Conservation (phyloP, 2,888 invertebrate genomes). For the Bembecia ichneumoniformis region DNA sequence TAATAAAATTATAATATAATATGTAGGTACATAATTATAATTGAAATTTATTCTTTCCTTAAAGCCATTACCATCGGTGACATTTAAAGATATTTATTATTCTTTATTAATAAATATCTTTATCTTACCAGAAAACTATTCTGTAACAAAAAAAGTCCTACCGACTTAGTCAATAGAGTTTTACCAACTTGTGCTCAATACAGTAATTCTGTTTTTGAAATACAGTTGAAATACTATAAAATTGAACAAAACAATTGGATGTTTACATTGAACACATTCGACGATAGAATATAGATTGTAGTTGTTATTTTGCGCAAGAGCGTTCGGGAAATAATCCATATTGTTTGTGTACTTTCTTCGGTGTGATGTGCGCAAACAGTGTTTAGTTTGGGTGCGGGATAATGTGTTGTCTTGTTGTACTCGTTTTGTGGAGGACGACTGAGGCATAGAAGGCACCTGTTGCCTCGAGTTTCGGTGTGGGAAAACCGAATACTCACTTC, state of each 20-base stretch:
- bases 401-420: constrained; percentile 41
- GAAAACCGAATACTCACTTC: constrained; percentile 51
- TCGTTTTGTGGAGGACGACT: constrained; percentile 3
- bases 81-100: no score
- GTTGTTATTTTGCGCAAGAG: neutral
- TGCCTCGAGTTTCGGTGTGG: constrained; percentile 45
- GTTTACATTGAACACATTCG: neutral
- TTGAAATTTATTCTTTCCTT: no score
- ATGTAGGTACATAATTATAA: no score
- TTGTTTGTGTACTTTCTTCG: constrained; percentile 34
- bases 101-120: no score
- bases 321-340: neutral
- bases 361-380: constrained; percentile 41
- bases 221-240: neutral
- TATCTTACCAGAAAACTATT: no score
- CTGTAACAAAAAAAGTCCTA: no score
- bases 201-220: neutral
- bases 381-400: constrained; percentile 26
- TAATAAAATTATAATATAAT: no score
- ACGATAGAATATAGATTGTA: neutral
- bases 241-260: neutral
- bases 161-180: no score
- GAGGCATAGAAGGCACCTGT: constrained; percentile 43
- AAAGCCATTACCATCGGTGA: no score
- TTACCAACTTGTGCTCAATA: no score